Base-by-base conservation (phyloP, 2,797 vertebrate genomes). In the Harpagifer antarcticus region DNA sequence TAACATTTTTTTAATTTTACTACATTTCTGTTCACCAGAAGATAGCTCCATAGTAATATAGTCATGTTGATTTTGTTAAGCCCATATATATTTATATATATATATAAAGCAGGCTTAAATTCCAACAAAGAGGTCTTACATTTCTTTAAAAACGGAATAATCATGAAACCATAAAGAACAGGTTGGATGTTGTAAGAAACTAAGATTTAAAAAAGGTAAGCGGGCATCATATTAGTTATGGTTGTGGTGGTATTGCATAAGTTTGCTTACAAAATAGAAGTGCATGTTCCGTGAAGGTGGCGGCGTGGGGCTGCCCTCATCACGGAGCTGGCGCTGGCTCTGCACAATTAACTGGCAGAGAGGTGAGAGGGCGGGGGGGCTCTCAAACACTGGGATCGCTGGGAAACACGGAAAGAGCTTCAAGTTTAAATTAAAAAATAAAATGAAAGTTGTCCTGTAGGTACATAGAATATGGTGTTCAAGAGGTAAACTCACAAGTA, bases 331-430 rank as follows among this genome's bases (percentile, higher is more conserved):
- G 4, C 96, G 79, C 23, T 99, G 97, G 91, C 96, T 98, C 61
- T 98, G 96, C 1, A 97, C 96, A 66, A 99, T 96, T 81, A 99
- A 88, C 88, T 99, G 97, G 68, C 98, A 99, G 2, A 99, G 93
- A 27, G 96, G 95, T 0, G 96, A 95, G 72, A 97, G 95, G 0
- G 86, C 89, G 8, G 97, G 96, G 0, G 94, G 68, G 0, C 91
- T 95, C 81, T 99, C 98, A 50, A 98, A 98, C 86, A 99, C 88
- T 0, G 97, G 95, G 77, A 99, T 97, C 7, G 97, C 98, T 99
- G 87, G 2, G 19, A 59, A 37, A 12, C 23, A 16, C 1, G 17
- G 17, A 54, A 10, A 61, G 6, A 15, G 3, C 19, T 49, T 49
- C 1, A 49, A 74, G 2, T 40, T 7, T 8, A 60, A 37, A 33